Conservation (phyloP, 1,140 invertebrate species). For the Diplogasteroides magnus region DNA sequence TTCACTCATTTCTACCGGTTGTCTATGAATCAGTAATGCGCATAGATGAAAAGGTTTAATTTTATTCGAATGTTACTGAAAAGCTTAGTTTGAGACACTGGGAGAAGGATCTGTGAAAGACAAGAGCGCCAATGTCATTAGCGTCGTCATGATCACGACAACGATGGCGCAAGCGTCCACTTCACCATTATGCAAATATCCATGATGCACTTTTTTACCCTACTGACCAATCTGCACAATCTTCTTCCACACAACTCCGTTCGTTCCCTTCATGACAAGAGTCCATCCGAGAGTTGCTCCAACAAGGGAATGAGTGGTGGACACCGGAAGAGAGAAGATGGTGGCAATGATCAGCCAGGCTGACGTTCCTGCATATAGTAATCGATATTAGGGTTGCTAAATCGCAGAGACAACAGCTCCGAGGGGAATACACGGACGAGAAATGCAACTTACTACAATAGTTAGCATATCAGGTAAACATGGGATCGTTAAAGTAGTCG, state of each 20-base stretch:
- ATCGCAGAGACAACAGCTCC: too few species aligned
- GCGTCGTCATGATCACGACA: too few species aligned
- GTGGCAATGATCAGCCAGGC: conserved; percentile 87
- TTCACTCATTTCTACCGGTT: too few species aligned
- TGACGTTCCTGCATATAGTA: too few species aligned
- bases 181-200: conserved; percentile 58
- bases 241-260: conserved; percentile 76
- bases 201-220: neutral
- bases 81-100: conserved; percentile 72
- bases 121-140: too few species aligned
- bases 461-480: too few species aligned
- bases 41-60: conserved; percentile 58
- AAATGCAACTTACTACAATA: too few species aligned
- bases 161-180: conserved; percentile 97
- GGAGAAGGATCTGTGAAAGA: conserved; percentile 79
- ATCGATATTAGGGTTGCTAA: too few species aligned
- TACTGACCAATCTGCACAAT: conserved; percentile 71
- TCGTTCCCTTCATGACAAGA: conserved; percentile 74
- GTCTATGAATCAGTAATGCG: neutral
- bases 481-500: too few species aligned
- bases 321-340: too few species aligned
- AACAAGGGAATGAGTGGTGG: conserved; percentile 85
- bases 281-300: conserved; percentile 92
- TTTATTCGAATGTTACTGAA: conserved; percentile 66
- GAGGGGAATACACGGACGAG: too few species aligned